Base-by-base conservation (phyloP, 2,797 vertebrate species). In the Anableps anableps region DNA sequence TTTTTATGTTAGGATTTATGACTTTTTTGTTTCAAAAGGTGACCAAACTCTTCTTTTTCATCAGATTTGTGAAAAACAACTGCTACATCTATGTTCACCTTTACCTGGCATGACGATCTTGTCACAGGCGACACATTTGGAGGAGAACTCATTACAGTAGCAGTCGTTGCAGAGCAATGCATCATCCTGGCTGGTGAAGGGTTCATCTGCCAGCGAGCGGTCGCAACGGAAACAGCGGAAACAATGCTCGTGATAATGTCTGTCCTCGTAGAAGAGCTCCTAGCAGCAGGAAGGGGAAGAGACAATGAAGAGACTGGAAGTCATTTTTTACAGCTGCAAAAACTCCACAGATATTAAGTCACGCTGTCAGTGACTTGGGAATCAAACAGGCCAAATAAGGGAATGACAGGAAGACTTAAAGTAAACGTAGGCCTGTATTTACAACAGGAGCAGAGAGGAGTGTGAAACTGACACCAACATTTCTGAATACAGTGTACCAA, bases 211-310 rank as follows among this genome's bases (percentile, higher is more conserved):
- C 85, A 99, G 89, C 0, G 97, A 99, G 83, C 97, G 97, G 79
- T 99, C 97, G 2, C 99, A 99, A 92, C 97, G 98, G 95, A 98
- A 98, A 94, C 99, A 99, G 14, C 97, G 97, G 93, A 99, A 99
- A 90, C 99, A 99, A 93, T 98, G 97, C 94, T 99, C 99, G 0
- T 99, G 99, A 92, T 99, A 99, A 78, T 99, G 98, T 11, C 97
- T 96, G 77, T 99, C 97, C 91, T 99, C 99, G 0, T 99, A 99
- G 91, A 98, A 99, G 75, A 99, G 97, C 93, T 99, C 99, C 99
- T 99, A 89, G 26, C 41, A 74, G 53, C n/a, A n/a, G 71, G 60
- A 70, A 71, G 23, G 62, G 41, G 51, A 70, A 38, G 26, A 85
- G 21, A 75, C 34, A 76, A 70, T 7, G 21, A 77, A 21, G 51